Base-by-base conservation (phyloP, 1,140 invertebrate species). In the Eurosta solidaginis region DNA sequence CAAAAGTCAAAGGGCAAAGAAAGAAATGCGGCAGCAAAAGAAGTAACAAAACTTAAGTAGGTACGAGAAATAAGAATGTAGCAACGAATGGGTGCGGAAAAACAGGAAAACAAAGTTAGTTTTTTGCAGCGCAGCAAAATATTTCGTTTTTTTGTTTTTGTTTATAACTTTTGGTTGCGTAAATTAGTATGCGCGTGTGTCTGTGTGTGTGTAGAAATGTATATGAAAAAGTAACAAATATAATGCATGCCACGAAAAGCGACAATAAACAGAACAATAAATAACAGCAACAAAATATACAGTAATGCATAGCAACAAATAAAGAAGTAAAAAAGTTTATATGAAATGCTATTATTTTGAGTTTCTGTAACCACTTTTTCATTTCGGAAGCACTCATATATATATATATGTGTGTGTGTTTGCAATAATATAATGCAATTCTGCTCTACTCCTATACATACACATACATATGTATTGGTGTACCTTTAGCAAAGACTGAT, bases 251-350 rank as follows among this genome's bases (percentile, higher is more conserved):
- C 59, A 5, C 6, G 59, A 17, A 68, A 36, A 68, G 59, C 59
- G 59, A 68, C 59, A 68, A 68, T 68, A 68, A 68, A 68, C 59
- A 68, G 59, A 42, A 68, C 59, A 42, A 42, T 68, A 68, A 68
- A 68, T 40, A 40, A 40, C 7, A 68, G 40, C 17, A 6, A 63
- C 20, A 40, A 68, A 22, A 3, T 20, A 10, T 68, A 20, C 33
- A 27, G 59, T 7, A 20, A 68, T 40, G 17, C 17, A 33, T 59
- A 29, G n/a, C n/a, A n/a, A n/a, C n/a, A n/a, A n/a, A n/a, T n/a
- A n/a, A n/a, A n/a, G n/a, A n/a, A n/a, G n/a, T n/a, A 59, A 68
- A 20, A 68, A 42, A 2, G 17, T 68, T 22, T 5, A 40, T 42
- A 63, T 63, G 33, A 68, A n/a, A 3, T 5, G 59, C 59, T 40